Evolutionary conservation across 2,113 vertebrate genomes (phyloP), one percentile per base, ranked within the genome.

Genomic region (Phocoena sinus): DNA sequence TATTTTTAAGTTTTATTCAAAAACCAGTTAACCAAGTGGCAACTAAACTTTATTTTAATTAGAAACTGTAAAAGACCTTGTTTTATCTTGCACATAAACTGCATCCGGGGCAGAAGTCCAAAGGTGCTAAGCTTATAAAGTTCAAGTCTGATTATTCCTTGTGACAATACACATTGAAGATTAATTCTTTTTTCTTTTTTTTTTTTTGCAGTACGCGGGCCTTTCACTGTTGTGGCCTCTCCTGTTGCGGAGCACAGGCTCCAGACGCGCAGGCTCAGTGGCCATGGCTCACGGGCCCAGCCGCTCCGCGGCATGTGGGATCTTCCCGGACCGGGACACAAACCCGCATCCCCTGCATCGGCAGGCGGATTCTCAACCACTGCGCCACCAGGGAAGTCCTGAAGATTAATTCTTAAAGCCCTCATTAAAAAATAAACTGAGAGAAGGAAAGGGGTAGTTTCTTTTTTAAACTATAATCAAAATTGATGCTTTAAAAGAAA

Each of bases 401-500:
- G 60, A 92, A 92, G 93, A 94, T 92, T 88, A 97, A 90, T 87
- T 71, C 87, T 94, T 94, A 91, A 91, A 91, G 86, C n/a, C 83
- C 73, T 92, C 83, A 2, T 56, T 86, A 87, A 95, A 87, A 96
- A 95, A 74, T 53, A 56, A 3, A 82, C 38, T 67, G 41, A 79
- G 62, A 89, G 36, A 80, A 89, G 28, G n/a, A 44, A 63, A 82
- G 15, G 38, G 31, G 21, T 67, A 60, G 15, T 76, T 92, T 94
- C 50, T 73, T 92, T 50, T 63, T 56, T 38, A 65, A 63, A 83
- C 14, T 13, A 87, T 73, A 95, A 79, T 12, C 41, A 67, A 97
- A 47, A 77, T 0, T 15, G 56, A 93, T 25, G 6, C 5, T 58
- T 71, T 76, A 26, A 79, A 74, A 41, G 50, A 80, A 86, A 91